These are phyloP conservation scores for Mesitornis unicolor DNA, from an alignment of 2,113 vertebrate species.

Conservation along the genomic window DNA sequence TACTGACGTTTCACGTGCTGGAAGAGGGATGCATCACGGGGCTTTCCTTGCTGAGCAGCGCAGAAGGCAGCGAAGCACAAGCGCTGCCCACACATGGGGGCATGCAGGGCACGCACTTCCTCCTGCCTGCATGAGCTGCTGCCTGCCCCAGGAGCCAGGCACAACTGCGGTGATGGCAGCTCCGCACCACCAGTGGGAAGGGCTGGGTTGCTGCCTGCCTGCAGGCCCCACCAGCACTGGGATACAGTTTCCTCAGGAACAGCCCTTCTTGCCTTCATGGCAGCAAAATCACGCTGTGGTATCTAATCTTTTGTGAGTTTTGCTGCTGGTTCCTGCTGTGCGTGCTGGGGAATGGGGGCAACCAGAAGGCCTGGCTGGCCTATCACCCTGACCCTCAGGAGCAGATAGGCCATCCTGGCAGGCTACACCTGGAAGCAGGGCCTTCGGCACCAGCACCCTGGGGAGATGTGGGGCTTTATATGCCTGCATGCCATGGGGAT, in stretches of 20 bases:
- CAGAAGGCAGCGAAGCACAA: accelerated
- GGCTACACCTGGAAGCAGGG: background rate
- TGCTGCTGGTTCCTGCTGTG: background rate
- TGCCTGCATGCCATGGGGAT: accelerated
- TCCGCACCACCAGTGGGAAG: background rate
- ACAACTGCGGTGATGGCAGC: accelerated
- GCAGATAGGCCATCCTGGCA: background rate
- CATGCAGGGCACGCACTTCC: accelerated
- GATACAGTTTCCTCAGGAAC: no score
- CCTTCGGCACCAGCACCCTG: background rate
- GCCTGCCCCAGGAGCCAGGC: background rate
- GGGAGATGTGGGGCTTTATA: background rate
- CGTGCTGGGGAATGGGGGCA: no score
- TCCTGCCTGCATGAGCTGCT: accelerated
- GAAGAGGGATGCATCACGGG: accelerated
- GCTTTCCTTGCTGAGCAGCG: background rate
- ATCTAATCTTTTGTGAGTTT: accelerated
- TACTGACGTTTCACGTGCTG: accelerated
- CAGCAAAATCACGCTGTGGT: background rate
- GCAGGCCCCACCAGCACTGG: background rate
- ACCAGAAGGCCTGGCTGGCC: background rate
- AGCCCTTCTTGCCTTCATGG: background rate
- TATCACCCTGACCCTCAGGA: background rate
- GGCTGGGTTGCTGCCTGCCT: background rate
- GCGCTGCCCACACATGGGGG: accelerated